Evolutionary conservation across 2,797 vertebrate genomes (phyloP), one percentile per base, ranked within the genome.

Genomic region (Discoglossus pictus): DNA sequence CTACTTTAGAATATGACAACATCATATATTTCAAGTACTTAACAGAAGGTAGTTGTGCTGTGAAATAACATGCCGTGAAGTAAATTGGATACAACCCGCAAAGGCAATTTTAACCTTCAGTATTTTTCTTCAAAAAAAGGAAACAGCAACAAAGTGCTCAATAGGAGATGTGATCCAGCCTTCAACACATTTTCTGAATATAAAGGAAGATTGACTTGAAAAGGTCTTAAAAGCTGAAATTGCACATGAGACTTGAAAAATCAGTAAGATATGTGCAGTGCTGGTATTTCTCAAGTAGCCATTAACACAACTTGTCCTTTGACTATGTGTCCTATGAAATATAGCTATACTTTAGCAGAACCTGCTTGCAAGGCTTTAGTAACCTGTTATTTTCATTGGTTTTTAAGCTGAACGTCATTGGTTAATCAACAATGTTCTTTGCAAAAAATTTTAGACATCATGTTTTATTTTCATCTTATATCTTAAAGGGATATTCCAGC

Each of bases 61-160:
- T 38, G 25, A 46, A 62, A 70, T 48, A 70, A 70, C 48, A 63
- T 21, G 63, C 53, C 48, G 27, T 11, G 23, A 77, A 74, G 34
- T 50, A 18, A 70, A 58, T 58, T 68, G 74, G 52, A 75, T 65
- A 31, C 40, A 7, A 10, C 48, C 65, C 31, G 38, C 31, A 58
- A n/a, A 43, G 43, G 44, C 52, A 46, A 72, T 66, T 68, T 59
- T 54, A 61, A 7, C 4, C 21, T 65, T 16, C 5, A 6, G 40
- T 47, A 39, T 61, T 69, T 61, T 47, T 54, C 58, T 52, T 52
- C 7, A 9, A 21, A 17, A 75, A 69, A 24, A 2, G 1, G 20
- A 20, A 61, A 1, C 20, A 0, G 11, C 44, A 60, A 1, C 34
- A 40, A 55, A 62, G 58, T 69, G 25, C 59, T 55, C 67, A 47